A percentile compares a stretch with the other conserved stretches of the same genome.
phyloP scores from a whole-genome alignment of 2,113 vertebrate genomes.

The Semnornis frantzii region DNA sequence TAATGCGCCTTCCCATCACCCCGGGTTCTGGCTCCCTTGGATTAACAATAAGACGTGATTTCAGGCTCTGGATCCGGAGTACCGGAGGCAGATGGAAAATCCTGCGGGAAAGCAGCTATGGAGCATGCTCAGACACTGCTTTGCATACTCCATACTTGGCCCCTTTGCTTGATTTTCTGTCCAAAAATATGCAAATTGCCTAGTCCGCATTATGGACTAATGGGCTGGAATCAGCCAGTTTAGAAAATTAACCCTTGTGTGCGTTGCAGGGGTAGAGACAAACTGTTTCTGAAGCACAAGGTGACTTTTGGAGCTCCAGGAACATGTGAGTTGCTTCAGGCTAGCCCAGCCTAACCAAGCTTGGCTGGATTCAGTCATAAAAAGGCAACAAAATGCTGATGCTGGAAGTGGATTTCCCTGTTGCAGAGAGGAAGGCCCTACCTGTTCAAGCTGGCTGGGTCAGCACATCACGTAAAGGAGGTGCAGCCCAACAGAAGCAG shows the following conservation, averaged over 20 bases:
- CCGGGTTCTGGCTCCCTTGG: slow-evolving; percentile 63
- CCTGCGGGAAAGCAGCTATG: slow-evolving; percentile 55
- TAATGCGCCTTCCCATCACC: slow-evolving; percentile 67
- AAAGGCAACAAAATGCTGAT: not conserved
- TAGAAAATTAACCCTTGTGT: slow-evolving; percentile 66
- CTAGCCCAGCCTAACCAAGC: not conserved
- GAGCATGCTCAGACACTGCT: slow-evolving; percentile 60
- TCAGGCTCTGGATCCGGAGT: slow-evolving; percentile 61
- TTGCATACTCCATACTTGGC: slow-evolving; percentile 65
- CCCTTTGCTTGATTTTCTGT: slow-evolving; percentile 49
- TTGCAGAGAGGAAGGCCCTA: not conserved
- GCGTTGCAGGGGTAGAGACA: not conserved
- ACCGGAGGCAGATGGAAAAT: slow-evolving; percentile 62
- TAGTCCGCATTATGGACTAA: slow-evolving; percentile 70
- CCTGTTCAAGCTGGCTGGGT: not conserved
- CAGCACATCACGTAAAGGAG: not conserved
- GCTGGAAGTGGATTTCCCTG: not conserved
- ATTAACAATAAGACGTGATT: slow-evolving; percentile 69
- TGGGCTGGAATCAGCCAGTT: slow-evolving; percentile 46
- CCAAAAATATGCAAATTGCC: slow-evolving; percentile 73
- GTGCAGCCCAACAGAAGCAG: not conserved
- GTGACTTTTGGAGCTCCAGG: not conserved
- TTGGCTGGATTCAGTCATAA: slow-evolving; percentile 1
- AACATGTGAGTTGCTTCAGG: not conserved
- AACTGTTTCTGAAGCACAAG: not conserved